phyloP scores from a whole-genome alignment of 2,888 invertebrate species.

The Clanis bilineata region DNA sequence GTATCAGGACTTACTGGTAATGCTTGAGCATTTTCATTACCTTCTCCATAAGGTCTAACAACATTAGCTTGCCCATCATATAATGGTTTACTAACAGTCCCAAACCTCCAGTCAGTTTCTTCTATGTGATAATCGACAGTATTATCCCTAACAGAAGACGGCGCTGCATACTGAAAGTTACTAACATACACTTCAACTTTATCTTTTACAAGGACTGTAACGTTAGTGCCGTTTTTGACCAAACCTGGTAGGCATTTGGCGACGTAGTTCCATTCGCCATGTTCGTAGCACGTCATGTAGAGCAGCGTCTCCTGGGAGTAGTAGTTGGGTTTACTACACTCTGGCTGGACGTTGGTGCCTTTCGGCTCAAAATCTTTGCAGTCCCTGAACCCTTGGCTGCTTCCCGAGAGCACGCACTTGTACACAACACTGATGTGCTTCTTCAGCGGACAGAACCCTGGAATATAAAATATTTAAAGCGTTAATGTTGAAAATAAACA shows the following conservation, averaged over 20 bases:
- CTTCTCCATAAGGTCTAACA: not conserved
- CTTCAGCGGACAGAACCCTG: constrained; percentile 51
- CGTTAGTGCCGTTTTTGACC: constrained; percentile 49
- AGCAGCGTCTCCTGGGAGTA: constrained; percentile 37
- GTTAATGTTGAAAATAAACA: too few species aligned
- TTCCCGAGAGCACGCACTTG: constrained; percentile 38
- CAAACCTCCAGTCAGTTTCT: constrained; percentile 48
- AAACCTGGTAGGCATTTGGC: constrained; percentile 57
- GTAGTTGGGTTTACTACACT: constrained; percentile 53
- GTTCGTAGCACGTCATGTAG: constrained; percentile 50
- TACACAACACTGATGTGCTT: constrained; percentile 46
- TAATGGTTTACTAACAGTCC: constrained; percentile 2
- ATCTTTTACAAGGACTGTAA: constrained; percentile 53
- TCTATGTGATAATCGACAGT: constrained; percentile 41
- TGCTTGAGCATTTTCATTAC: not conserved
- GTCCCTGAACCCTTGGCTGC: constrained; percentile 33
- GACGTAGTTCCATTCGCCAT: constrained; percentile 50
- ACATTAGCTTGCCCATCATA: not conserved
- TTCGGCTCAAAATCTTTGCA: constrained; percentile 46
- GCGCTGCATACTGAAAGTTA: constrained; percentile 23
- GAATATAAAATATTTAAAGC: not conserved
- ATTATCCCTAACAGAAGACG: constrained; percentile 22
- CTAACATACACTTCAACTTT: constrained; percentile 44
- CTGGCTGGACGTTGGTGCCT: constrained; percentile 44
- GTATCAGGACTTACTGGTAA: not conserved